These are phyloP conservation scores for Eidolon helvum DNA, from an alignment of 2,113 vertebrate species.

Conservation along the genomic window DNA sequence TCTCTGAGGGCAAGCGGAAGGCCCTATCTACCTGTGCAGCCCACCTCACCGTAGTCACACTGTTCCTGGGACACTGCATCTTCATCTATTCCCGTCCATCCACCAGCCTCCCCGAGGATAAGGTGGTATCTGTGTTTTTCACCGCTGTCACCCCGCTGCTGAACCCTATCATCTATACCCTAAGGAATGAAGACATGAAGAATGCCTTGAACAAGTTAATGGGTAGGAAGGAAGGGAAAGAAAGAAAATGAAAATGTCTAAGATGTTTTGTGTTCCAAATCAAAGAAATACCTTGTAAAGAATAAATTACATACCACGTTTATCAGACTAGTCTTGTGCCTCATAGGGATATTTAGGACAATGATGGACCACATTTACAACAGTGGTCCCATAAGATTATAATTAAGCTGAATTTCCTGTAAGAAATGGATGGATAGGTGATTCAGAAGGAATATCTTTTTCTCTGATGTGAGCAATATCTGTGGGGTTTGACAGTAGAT, in stretches of 20 bases:
- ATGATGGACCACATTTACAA: too few species aligned
- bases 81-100: constrained; percentile 80
- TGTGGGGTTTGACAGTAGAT: background rate
- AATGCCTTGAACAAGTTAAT: constrained; percentile 72
- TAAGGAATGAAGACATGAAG: constrained; percentile 81
- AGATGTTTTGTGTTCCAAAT: background rate
- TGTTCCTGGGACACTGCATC: constrained; percentile 78
- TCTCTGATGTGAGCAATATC: background rate
- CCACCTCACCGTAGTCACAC: constrained; percentile 72
- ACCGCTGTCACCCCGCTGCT: constrained; percentile 74
- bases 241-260: constrained; percentile 36
- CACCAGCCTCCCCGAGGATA: constrained; percentile 76
- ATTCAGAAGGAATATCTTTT: background rate
- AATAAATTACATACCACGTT: background rate
- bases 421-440: background rate
- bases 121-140: constrained; percentile 79
- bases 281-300: background rate
- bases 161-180: constrained; percentile 80
- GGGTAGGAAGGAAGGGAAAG: background rate
- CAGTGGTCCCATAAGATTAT: background rate
- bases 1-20: constrained; percentile 67
- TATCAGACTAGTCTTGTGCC: background rate
- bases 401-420: background rate
- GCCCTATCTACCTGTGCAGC: constrained; percentile 80
- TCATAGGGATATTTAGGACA: background rate